phyloP scores from a whole-genome alignment of 2,113 vertebrate genomes.

The Istiophorus platypterus region DNA sequence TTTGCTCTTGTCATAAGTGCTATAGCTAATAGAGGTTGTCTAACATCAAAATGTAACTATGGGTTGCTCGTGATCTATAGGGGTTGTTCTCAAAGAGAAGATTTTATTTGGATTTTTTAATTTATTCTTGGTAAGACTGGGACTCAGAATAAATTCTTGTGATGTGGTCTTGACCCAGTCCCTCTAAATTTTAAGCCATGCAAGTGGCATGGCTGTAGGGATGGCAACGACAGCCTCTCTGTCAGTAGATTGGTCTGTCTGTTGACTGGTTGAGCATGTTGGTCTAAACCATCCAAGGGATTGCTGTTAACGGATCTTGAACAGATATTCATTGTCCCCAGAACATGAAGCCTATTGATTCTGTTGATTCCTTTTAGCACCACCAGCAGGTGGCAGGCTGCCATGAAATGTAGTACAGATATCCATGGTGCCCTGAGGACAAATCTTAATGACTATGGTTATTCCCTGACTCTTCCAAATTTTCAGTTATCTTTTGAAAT shows the following conservation, averaged over 20 bases:
- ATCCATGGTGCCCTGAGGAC: not conserved
- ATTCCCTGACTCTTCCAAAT: no score
- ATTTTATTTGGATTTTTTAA: not conserved
- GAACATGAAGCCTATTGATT: not conserved
- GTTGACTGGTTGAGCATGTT: not conserved
- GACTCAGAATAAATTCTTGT: not conserved
- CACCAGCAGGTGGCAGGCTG: not conserved
- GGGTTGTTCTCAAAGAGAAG: no score
- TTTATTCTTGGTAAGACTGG: not conserved
- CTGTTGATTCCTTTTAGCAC: not conserved
- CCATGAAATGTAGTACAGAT: slow-evolving; percentile 1
- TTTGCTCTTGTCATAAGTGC: not conserved
- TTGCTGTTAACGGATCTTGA: not conserved
- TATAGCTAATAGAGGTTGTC: not conserved
- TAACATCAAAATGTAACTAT: no score
- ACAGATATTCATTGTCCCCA: not conserved
- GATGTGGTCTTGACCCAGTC: not conserved
- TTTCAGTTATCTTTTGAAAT: no score
- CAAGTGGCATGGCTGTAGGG: not conserved
- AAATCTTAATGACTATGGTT: not conserved
- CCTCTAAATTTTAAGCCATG: not conserved
- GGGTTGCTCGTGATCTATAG: no score
- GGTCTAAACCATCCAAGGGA: not conserved
- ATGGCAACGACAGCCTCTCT: not conserved
- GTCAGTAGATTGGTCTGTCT: not conserved